Evolutionary conservation across 2,113 vertebrate genomes (phyloP).

Genomic region (Gallinago jamesoni): DNA sequence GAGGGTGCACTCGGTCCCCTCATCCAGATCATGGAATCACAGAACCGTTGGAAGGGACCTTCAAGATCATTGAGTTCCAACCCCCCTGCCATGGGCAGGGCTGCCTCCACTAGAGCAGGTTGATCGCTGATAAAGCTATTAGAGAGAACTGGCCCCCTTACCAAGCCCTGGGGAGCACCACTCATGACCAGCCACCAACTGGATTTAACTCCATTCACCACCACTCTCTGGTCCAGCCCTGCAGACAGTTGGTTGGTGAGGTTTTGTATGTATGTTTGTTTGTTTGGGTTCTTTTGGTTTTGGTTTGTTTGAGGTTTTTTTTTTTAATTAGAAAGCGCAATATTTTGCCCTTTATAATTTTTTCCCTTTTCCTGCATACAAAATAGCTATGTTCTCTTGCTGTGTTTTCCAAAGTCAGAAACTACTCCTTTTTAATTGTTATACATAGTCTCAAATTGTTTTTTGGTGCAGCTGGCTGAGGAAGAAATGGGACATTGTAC

Average conservation of each 20-base stretch:
- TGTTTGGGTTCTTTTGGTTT: neutral
- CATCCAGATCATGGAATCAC: too few species aligned
- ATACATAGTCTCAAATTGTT: neutral
- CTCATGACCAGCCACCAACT: rapidly evolving
- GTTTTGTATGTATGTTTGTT: neutral
- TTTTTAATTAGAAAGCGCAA: neutral
- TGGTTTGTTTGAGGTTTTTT: neutral
- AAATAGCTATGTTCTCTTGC: neutral
- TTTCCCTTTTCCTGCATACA: neutral
- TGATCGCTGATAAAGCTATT: neutral
- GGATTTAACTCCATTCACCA: neutral
- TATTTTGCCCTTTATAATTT: neutral
- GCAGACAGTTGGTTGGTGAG: neutral
- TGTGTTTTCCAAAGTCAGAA: neutral
- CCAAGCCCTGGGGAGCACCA: neutral
- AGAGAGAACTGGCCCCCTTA: neutral
- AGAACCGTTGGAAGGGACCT: too few species aligned
- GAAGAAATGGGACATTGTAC: neutral
- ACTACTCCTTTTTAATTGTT: neutral
- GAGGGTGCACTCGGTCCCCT: too few species aligned
- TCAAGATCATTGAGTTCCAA: too few species aligned
- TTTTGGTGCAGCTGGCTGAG: neutral
- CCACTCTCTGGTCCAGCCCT: rapidly evolving
- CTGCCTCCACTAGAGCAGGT: too few species aligned
- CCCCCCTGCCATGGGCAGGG: too few species aligned